phyloP scores from a whole-genome alignment of 2,113 vertebrate genomes.

The Sprattus sprattus region DNA sequence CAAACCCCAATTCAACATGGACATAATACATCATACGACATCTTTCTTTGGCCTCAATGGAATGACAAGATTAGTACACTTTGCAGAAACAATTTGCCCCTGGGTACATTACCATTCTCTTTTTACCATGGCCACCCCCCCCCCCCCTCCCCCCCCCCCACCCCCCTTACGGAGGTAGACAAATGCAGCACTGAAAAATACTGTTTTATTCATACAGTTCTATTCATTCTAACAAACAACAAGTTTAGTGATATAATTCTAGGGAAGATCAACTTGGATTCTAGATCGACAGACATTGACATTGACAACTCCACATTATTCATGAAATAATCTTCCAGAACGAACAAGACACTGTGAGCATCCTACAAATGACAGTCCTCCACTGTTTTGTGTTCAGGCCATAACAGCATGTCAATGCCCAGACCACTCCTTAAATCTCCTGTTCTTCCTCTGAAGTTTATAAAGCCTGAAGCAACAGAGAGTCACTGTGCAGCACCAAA shows the following conservation, averaged over 20 bases:
- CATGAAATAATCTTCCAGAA: background rate
- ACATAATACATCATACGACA: background rate
- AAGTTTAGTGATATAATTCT: background rate
- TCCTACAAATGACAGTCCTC: background rate
- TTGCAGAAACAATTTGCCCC: background rate
- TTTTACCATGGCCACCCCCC: background rate
- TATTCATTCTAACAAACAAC: background rate
- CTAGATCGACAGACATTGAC: background rate
- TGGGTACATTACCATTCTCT: constrained; percentile 14
- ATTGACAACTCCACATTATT: background rate
- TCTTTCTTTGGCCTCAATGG: too few relatives aligned
- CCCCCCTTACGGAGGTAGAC: background rate
- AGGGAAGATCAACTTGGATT: background rate
- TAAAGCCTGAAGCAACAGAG: background rate
- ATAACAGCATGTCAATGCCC: background rate
- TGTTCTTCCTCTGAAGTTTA: constrained; percentile 7
- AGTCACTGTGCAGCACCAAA: background rate
- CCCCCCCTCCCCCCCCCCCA: background rate
- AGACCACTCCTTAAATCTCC: background rate
- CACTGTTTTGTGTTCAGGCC: background rate
- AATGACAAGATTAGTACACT: too few relatives aligned
- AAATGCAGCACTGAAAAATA: background rate
- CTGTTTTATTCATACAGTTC: too few relatives aligned
- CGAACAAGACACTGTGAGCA: background rate
- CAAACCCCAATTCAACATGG: background rate